Evolutionary conservation across 2,888 invertebrate species (phyloP).

Genomic region (Crepidodera aurea): DNA sequence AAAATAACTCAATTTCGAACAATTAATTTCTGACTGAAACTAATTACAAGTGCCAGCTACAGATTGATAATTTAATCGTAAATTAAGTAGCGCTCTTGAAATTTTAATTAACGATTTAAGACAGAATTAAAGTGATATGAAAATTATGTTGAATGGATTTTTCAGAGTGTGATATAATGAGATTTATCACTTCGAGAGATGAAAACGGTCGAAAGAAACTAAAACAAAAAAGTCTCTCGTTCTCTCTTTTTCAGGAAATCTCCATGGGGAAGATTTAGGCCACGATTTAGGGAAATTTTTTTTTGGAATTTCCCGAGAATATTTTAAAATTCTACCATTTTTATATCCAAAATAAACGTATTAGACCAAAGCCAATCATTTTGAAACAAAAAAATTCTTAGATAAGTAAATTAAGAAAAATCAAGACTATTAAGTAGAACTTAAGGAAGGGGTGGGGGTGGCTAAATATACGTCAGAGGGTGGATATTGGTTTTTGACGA

Average conservation of each 20-base stretch:
- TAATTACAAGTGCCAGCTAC: slow-evolving; percentile 32
- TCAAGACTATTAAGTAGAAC: too few relatives aligned
- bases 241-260: neutral
- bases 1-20: slow-evolving; percentile 15
- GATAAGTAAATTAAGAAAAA: too few relatives aligned
- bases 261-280: neutral
- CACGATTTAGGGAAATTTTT: neutral
- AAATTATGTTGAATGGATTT: slow-evolving; percentile 28
- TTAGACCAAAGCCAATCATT: too few relatives aligned
- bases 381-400: too few relatives aligned
- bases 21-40: slow-evolving; percentile 29
- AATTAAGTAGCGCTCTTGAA: slow-evolving; percentile 22
- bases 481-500: too few relatives aligned
- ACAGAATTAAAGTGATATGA: slow-evolving; percentile 22
- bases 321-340: too few relatives aligned
- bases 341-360: too few relatives aligned
- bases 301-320: too few relatives aligned
- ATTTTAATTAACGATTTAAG: slow-evolving; percentile 28
- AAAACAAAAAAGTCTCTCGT: slow-evolving; percentile 4
- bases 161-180: slow-evolving; percentile 27
- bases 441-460: too few relatives aligned
- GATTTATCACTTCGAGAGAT: slow-evolving; percentile 15
- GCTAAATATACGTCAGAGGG: too few relatives aligned
- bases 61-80: slow-evolving; percentile 27
- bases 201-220: neutral